Percentiles rank a stretch among this genome's conserved stretches.
Conservation (phyloP, 1,140 invertebrate species). For the Atta cephalotes region DNA sequence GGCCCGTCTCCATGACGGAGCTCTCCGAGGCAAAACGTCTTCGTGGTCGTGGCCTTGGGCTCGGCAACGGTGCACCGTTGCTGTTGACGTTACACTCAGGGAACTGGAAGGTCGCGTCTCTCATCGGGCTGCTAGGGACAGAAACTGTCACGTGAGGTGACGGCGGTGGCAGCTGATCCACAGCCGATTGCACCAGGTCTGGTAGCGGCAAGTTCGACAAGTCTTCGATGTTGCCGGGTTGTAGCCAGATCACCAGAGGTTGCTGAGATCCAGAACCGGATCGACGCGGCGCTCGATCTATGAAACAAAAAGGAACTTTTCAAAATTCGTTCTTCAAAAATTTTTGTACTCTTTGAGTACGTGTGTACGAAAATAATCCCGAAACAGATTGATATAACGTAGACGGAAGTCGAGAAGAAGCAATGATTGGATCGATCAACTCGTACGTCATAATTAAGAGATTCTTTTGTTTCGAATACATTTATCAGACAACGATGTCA, state of each 20-base stretch:
- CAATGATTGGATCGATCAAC: neutral
- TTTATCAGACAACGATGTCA: neutral
- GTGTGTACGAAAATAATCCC: neutral
- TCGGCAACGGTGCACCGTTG: slow-evolving; percentile 78
- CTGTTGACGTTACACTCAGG: slow-evolving; percentile 80
- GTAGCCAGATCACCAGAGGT: slow-evolving; percentile 81
- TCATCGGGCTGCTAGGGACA: slow-evolving; percentile 84
- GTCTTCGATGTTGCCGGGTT: slow-evolving; percentile 75
- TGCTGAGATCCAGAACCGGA: slow-evolving; percentile 76
- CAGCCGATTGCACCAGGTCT: slow-evolving; percentile 83
- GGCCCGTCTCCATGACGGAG: slow-evolving; percentile 62
- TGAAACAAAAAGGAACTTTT: slow-evolving; percentile 13
- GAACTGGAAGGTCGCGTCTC: slow-evolving; percentile 85
- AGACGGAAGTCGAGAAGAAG: neutral
- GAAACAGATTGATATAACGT: neutral
- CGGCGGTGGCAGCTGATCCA: slow-evolving; percentile 82
- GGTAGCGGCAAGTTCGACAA: slow-evolving; percentile 82
- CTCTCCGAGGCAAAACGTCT: slow-evolving; percentile 83
- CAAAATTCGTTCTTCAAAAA: neutral
- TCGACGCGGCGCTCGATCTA: slow-evolving; percentile 83
- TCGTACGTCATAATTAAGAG: neutral
- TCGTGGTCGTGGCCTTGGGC: slow-evolving; percentile 84
- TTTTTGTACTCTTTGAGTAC: neutral
- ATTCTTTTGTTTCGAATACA: neutral
- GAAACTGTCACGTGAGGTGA: slow-evolving; percentile 84